Evolutionary conservation across 2,888 invertebrate species (phyloP).

Genomic region (Thereva unica): DNA sequence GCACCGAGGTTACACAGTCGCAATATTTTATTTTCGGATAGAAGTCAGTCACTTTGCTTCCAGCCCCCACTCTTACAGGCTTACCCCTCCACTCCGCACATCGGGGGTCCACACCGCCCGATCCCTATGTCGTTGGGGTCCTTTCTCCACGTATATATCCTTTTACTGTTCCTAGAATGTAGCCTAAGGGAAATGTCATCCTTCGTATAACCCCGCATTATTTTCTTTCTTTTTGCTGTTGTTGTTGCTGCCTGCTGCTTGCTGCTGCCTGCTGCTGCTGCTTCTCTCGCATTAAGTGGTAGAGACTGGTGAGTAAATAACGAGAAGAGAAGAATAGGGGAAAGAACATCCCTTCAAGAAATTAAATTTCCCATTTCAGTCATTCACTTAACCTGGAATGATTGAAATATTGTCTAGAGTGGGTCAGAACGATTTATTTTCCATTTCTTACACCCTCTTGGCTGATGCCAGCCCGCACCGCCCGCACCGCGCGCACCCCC

Average conservation of each 20-base stretch:
- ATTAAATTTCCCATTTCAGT: constrained; percentile 40
- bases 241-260: too few species aligned
- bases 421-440: constrained; percentile 38
- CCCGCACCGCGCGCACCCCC: not conserved
- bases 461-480: too few species aligned
- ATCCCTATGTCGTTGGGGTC: too few species aligned
- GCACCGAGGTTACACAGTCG: constrained; percentile 2
- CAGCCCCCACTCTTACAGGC: too few species aligned
- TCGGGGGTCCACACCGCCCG: too few species aligned
- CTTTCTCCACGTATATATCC: not conserved
- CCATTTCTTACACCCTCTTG: constrained; percentile 13
- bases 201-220: constrained; percentile 2
- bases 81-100: too few species aligned
- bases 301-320: constrained; percentile 15
- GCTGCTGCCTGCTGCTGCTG: too few species aligned
- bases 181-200: constrained; percentile 20
- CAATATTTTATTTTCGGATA: constrained; percentile 4
- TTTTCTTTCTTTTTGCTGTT: constrained; percentile 4
- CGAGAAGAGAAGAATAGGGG: constrained; percentile 20
- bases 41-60: too few species aligned
- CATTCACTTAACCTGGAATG: constrained; percentile 34
- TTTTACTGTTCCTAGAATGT: not conserved
- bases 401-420: constrained; percentile 39
- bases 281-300: not conserved
- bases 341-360: constrained; percentile 27